Evolutionary conservation across 2,888 invertebrate genomes (phyloP).

Genomic region (Oxyteleia sp.): DNA sequence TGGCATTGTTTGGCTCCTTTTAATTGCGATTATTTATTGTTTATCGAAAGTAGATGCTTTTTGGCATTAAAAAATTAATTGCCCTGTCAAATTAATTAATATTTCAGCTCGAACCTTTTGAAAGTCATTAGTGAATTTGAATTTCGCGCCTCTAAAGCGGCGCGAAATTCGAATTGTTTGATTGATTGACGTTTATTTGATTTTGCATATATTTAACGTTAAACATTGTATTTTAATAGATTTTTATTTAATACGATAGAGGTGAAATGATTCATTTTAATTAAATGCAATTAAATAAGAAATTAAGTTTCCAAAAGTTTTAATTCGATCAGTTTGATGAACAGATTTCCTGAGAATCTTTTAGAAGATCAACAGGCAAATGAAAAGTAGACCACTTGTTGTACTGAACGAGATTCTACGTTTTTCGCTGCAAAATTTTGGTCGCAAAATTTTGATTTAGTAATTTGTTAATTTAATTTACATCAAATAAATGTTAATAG

Average conservation of each 20-base stretch:
- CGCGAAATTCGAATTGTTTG: no score
- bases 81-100: neutral
- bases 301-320: constrained; percentile 29
- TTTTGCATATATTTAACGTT: neutral
- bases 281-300: neutral
- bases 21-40: constrained; percentile 8
- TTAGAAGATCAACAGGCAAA: constrained; percentile 58
- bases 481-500: no score
- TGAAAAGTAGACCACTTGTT: constrained; percentile 67
- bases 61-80: neutral
- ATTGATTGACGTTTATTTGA: no score
- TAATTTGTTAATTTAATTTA: no score
- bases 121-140: neutral
- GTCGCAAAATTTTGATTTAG: neutral
- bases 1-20: constrained; percentile 7
- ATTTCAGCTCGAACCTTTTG: neutral
- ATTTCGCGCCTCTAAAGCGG: neutral
- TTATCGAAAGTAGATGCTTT: neutral
- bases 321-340: constrained; percentile 34
- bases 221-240: neutral
- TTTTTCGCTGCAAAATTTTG: constrained; percentile 18
- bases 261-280: no score
- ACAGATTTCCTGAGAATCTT: constrained; percentile 39
- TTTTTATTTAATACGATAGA: no score
- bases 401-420: constrained; percentile 11